Conservation (phyloP, 2,113 vertebrate genomes). For the Hydrochoerus hydrochaeris region DNA sequence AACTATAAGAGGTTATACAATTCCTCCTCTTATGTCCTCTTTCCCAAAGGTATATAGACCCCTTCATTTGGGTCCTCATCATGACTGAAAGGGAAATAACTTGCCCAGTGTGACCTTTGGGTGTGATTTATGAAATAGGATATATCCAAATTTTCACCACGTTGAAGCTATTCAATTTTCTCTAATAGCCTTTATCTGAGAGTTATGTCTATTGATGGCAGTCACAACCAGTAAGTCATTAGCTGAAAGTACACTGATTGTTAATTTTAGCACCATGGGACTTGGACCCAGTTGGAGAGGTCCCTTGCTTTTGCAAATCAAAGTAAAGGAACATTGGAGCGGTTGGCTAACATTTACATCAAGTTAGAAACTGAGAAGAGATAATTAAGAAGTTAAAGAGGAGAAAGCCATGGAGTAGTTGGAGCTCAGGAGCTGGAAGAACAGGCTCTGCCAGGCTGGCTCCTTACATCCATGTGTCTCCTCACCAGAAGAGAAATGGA, state of each 20-base stretch:
- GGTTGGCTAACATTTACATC: constrained; percentile 64
- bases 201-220: constrained; percentile 83
- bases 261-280: constrained; percentile 80
- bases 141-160: constrained; percentile 82
- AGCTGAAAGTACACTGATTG: constrained; percentile 75
- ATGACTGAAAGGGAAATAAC: constrained; percentile 70
- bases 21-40: neutral
- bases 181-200: constrained; percentile 86
- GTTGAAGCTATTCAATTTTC: constrained; percentile 85
- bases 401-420: constrained; percentile 38
- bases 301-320: constrained; percentile 61
- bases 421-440: neutral
- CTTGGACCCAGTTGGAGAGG: constrained; percentile 72
- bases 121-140: constrained; percentile 80
- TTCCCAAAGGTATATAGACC: constrained; percentile 44
- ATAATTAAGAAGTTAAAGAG: constrained; percentile 51
- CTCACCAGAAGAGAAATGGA: neutral
- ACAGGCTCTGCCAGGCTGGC: neutral
- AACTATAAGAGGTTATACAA: neutral
- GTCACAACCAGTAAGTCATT: constrained; percentile 81
- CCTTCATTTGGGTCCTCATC: constrained; percentile 44
- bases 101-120: constrained; percentile 68
- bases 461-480: neutral
- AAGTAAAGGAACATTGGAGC: constrained; percentile 45
- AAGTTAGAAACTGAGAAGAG: constrained; percentile 62